Percentiles rank a stretch among this genome's conserved stretches.
These are phyloP conservation scores for Artibeus jamaicensis DNA, from an alignment of 2,797 vertebrate species.

Conservation along the genomic window DNA sequence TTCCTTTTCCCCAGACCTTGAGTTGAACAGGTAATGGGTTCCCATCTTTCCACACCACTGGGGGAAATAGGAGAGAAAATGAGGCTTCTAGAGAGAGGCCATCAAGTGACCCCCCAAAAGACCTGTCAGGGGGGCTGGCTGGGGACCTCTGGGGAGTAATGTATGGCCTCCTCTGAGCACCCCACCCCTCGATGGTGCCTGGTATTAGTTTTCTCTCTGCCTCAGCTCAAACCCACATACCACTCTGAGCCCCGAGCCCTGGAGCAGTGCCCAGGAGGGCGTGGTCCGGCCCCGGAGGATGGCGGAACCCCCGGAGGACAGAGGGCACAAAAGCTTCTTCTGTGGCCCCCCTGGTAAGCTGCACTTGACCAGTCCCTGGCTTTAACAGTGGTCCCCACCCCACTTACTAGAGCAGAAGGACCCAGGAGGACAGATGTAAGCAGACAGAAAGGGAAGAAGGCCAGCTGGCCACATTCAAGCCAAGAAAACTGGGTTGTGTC, in stretches of 20 bases:
- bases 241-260: slow-evolving; percentile 49
- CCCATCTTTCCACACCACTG: not conserved
- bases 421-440: not conserved
- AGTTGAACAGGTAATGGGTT: slow-evolving; percentile 83
- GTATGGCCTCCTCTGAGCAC: not conserved
- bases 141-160: not conserved
- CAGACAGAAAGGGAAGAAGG: not conserved
- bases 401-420: not conserved
- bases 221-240: slow-evolving; percentile 56
- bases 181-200: not conserved
- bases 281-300: slow-evolving; percentile 87
- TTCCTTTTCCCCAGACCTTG: slow-evolving; percentile 86
- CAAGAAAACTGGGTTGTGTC: not conserved
- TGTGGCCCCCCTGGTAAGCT: slow-evolving; percentile 92
- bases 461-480: not conserved
- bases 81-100: not conserved
- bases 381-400: not conserved
- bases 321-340: slow-evolving; percentile 89
- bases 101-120: not conserved
- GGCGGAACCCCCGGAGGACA: slow-evolving; percentile 86
- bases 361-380: not conserved
- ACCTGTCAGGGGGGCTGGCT: not conserved
- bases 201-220: not conserved
- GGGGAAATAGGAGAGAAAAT: not conserved
- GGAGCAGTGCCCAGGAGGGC: slow-evolving; percentile 57